Evolutionary conservation across 2,797 vertebrate species (phyloP).

Genomic region (Paramormyrops hopkinsi): DNA sequence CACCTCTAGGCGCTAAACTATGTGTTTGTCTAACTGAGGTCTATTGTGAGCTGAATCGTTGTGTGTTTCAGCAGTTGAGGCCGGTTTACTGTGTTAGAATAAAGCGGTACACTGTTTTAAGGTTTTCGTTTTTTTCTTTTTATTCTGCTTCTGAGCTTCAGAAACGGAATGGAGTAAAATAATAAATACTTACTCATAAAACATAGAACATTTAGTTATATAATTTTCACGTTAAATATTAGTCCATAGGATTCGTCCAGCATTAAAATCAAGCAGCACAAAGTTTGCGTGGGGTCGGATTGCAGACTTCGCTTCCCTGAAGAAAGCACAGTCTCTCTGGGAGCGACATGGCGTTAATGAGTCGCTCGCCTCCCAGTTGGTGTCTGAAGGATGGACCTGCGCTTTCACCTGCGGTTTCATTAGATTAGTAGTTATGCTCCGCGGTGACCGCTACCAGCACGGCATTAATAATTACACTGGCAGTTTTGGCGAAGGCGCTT

Average conservation of each 20-base stretch:
- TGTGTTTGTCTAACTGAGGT: conserved; percentile 38
- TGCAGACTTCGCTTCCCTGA: not conserved
- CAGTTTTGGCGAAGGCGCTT: not conserved
- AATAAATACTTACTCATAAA: not conserved
- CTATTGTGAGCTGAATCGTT: conserved; percentile 29
- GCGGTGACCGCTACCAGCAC: not conserved
- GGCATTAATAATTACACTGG: conserved; percentile 15
- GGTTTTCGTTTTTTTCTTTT: not conserved
- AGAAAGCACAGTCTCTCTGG: not conserved
- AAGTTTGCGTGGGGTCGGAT: not conserved
- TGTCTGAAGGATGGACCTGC: not conserved
- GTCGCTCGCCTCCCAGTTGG: not conserved
- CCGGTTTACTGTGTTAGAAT: not conserved
- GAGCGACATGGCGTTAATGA: not conserved
- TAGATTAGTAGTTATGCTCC: conserved; percentile 4
- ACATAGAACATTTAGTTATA: not conserved
- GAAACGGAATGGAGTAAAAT: not conserved
- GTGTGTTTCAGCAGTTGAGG: not conserved
- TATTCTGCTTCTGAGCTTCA: conserved; percentile 19
- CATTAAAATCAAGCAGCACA: not conserved
- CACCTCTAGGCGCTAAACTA: conserved; percentile 25
- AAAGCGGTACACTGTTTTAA: not conserved
- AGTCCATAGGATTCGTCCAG: not conserved
- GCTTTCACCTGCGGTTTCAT: conserved; percentile 10
- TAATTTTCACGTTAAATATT: not conserved